Conservation (phyloP, 2,888 invertebrate species). For the Erebia ligea region DNA sequence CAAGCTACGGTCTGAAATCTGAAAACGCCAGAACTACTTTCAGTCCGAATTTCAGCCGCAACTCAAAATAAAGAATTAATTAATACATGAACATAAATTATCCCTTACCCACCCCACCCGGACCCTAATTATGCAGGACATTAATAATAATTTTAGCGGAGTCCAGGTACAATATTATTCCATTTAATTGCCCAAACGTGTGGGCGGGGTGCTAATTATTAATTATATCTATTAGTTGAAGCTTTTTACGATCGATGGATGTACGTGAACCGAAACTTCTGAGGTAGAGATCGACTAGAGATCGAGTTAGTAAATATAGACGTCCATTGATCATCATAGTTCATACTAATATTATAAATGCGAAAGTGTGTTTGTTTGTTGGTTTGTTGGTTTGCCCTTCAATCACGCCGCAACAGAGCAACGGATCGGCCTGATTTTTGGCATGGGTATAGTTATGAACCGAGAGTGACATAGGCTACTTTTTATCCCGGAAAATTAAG, state of each 20-base stretch:
- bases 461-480: too few relatives aligned
- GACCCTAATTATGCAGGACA: constrained; percentile 27
- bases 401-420: too few relatives aligned
- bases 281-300: too few relatives aligned
- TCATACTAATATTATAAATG: too few relatives aligned
- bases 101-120: constrained; percentile 9
- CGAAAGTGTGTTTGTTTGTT: too few relatives aligned
- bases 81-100: constrained; percentile 18
- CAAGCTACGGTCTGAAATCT: not conserved
- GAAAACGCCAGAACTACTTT: not conserved
- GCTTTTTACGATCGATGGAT: not conserved
- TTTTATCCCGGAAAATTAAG: too few relatives aligned
- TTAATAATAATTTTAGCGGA: constrained; percentile 34
- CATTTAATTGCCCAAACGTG: constrained; percentile 1
- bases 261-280: too few relatives aligned
- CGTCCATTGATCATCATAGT: too few relatives aligned
- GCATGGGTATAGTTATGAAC: too few relatives aligned
- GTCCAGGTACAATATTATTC: constrained; percentile 25
- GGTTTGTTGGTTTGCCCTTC: too few relatives aligned
- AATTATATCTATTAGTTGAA: constrained; percentile 5
- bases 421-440: too few relatives aligned
- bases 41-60: not conserved
- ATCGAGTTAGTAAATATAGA: too few relatives aligned
- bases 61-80: constrained; percentile 13
- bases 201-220: not conserved